Evolutionary conservation across 2,113 vertebrate species (phyloP), one percentile per base, ranked within the genome.

Genomic region (Corapipo altera): DNA sequence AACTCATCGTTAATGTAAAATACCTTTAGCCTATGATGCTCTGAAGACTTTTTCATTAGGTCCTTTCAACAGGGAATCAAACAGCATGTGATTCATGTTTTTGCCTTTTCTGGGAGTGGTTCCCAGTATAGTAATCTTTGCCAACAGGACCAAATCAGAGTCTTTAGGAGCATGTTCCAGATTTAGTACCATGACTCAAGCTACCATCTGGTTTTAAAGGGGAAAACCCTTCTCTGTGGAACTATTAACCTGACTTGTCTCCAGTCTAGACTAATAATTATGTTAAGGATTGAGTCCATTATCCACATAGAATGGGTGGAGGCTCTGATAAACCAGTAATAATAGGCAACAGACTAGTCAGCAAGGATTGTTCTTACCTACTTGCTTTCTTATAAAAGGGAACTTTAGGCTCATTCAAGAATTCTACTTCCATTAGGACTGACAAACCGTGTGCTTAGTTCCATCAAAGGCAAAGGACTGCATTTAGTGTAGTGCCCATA

Each of bases 181-280:
- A 93, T 88, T 80, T 83, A 95, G 74, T 51, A 43, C 41, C 78
- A 35, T 49, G 70, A 95, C 66, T 91, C 93, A 94, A 96, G 61
- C 41, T 62, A 84, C 95, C 91, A 92, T 76, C 91, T 96, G 94
- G 92, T 78, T 97, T 84, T 93, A 70, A 70, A 92, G 91, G 70
- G 66, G 72, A 83, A 97, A 95, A 89, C 43, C 74, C 64, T 91
- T 66, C 70, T 79, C 49, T 30, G 28, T 77, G 48, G 93, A 93
- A 86, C 72, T 66, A 85, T 59, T 91, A 97, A 96, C 54, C 65
- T 91, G 85, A 92, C 49, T 57, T 84, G 39, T 88, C 95, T 95
- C 30, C 80, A 58, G 93, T 94, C 96, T 84, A 96, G 95, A 97
- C 89, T 89, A 81, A 88, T 18, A 92, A 70, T 88, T 95, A 96